Percentiles rank a stretch among this genome's conserved stretches.
Conservation (phyloP, 1,140 invertebrate genomes). For the Aphelenchoides avenae region DNA sequence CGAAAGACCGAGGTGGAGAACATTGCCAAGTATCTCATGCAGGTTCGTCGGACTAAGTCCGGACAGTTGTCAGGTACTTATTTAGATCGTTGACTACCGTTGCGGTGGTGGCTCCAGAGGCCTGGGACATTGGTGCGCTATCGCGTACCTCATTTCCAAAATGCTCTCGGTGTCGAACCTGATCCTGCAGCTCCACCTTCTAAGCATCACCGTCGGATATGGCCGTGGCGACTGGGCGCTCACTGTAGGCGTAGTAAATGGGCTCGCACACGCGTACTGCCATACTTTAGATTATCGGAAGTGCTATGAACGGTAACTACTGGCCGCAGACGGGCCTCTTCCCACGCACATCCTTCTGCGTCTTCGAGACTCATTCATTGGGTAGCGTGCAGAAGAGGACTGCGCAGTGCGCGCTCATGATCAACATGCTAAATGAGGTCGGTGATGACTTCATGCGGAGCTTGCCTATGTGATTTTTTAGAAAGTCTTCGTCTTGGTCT, state of each 20-base stretch:
- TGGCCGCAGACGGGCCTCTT: background rate
- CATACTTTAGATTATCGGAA: background rate
- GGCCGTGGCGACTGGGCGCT: constrained; percentile 4
- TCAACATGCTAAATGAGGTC: constrained; percentile 41
- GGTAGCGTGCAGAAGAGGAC: background rate
- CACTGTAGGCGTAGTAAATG: background rate
- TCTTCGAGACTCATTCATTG: background rate
- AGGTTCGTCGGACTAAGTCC: background rate
- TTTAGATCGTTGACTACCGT: too few species aligned
- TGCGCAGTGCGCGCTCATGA: constrained; percentile 27
- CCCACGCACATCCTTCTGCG: constrained; percentile 26
- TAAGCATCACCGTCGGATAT: constrained; percentile 13
- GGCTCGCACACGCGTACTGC: background rate
- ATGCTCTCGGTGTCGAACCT: background rate
- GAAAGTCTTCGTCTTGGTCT: constrained; percentile 29
- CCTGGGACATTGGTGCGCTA: background rate
- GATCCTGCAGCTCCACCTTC: constrained; percentile 10
- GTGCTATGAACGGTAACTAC: background rate
- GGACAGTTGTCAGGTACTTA: too few species aligned
- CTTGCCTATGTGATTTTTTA: too few species aligned
- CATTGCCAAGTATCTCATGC: constrained; percentile 2
- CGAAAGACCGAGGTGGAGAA: constrained; percentile 1
- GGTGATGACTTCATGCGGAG: too few species aligned
- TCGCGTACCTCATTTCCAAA: background rate
- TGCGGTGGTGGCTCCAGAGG: background rate